Percentiles rank a stretch among this genome's conserved stretches.
These are phyloP conservation scores for Neopelma chrysocephalum DNA, from an alignment of 2,797 vertebrate species.

Conservation along the genomic window DNA sequence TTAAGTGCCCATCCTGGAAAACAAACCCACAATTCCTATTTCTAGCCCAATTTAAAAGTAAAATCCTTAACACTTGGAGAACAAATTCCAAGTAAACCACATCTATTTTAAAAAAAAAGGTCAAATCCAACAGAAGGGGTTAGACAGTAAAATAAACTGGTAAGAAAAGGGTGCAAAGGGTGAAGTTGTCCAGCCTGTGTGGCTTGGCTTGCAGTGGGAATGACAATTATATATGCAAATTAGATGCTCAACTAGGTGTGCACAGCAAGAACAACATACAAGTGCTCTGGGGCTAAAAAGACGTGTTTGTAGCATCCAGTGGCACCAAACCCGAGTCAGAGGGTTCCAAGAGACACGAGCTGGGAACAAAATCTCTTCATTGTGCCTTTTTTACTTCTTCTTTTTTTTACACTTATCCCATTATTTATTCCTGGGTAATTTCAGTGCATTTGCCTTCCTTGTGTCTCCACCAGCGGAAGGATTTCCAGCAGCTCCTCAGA, in stretches of 20 bases:
- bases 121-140: neutral
- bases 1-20: neutral
- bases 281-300: neutral
- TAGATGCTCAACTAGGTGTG: neutral
- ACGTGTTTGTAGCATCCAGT: neutral
- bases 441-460: neutral
- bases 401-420: neutral
- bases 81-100: neutral
- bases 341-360: fast-evolving
- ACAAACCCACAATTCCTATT: neutral
- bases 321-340: neutral
- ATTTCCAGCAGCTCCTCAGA: neutral
- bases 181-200: neutral
- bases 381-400: neutral
- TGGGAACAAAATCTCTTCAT: neutral
- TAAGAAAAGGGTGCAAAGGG: neutral
- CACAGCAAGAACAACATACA: neutral
- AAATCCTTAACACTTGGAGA: neutral
- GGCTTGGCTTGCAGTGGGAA: neutral
- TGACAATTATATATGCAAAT: neutral
- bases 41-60: neutral
- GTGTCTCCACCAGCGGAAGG: fast-evolving
- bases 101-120: neutral
- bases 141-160: neutral
- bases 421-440: too few relatives aligned